phyloP scores from a whole-genome alignment of 2,888 invertebrate species.

The Poecilobothrus nobilitatus region DNA sequence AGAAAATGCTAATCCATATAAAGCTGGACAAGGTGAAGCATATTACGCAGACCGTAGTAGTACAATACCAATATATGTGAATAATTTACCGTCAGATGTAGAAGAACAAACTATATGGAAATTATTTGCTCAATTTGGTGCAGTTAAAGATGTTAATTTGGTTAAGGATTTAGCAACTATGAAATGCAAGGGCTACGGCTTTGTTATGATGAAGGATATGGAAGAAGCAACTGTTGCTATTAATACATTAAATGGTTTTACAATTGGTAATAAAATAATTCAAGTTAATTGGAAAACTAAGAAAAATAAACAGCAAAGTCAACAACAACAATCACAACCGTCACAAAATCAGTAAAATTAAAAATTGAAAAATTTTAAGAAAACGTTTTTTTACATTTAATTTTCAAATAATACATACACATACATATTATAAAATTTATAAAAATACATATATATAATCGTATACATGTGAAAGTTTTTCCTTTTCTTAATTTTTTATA shows the following conservation, averaged over 20 bases:
- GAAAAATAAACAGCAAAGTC: neutral
- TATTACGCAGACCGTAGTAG: neutral
- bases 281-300: constrained; percentile 4
- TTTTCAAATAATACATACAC: neutral
- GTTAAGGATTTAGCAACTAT: constrained; percentile 1
- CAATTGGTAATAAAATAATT: neutral
- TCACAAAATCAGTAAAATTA: neutral
- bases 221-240: constrained; percentile 3
- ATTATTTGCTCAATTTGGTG: constrained; percentile 3
- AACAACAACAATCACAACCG: constrained; percentile 4
- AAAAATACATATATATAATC: neutral
- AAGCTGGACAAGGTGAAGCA: neutral
- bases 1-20: neutral
- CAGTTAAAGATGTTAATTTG: constrained; percentile 6
- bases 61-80: constrained; percentile 6
- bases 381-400: neutral
- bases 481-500: neutral
- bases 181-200: neutral
- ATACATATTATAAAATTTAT: neutral
- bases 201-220: constrained; percentile 3
- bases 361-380: neutral
- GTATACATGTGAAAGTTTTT: neutral
- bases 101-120: constrained; percentile 1
- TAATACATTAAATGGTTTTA: constrained; percentile 2
- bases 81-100: constrained; percentile 1